These are phyloP conservation scores for Clarias batrachus DNA, from an alignment of 2,113 vertebrate species.

Conservation along the genomic window DNA sequence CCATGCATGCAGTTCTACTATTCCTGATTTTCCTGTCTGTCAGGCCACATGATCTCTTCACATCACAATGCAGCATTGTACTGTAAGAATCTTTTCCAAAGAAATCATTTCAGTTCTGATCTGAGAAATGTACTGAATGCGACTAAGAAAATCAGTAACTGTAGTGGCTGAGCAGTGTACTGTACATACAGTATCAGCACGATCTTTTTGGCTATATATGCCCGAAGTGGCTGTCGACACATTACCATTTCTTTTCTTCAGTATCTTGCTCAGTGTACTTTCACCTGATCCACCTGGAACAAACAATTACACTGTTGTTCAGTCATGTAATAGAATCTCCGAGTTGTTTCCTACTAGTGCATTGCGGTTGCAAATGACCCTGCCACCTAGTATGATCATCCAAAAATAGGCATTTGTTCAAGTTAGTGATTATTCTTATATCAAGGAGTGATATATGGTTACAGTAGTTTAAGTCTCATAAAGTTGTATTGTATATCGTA, in stretches of 20 bases:
- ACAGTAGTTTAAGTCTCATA: background rate
- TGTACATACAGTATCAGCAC: background rate
- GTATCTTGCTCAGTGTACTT: constrained; percentile 75
- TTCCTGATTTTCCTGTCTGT: no score
- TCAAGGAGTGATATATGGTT: background rate
- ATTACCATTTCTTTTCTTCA: constrained; percentile 76
- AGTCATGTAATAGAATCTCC: background rate
- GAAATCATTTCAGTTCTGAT: no score
- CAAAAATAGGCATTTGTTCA: background rate
- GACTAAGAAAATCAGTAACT: no score
- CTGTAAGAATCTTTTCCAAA: no score
- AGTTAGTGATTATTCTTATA: background rate
- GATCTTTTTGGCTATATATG: background rate
- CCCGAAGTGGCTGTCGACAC: background rate
- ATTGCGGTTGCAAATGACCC: background rate
- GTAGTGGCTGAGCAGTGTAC: background rate
- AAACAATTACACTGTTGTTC: constrained; percentile 14
- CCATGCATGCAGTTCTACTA: no score
- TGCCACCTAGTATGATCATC: background rate
- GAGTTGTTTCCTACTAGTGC: background rate
- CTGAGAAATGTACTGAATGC: no score
- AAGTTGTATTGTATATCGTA: background rate
- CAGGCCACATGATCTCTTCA: no score
- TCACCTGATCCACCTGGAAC: constrained; percentile 68
- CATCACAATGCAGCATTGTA: no score